Evolutionary conservation across 1,140 invertebrate species (phyloP).

Genomic region (Penaeus vannamei): DNA sequence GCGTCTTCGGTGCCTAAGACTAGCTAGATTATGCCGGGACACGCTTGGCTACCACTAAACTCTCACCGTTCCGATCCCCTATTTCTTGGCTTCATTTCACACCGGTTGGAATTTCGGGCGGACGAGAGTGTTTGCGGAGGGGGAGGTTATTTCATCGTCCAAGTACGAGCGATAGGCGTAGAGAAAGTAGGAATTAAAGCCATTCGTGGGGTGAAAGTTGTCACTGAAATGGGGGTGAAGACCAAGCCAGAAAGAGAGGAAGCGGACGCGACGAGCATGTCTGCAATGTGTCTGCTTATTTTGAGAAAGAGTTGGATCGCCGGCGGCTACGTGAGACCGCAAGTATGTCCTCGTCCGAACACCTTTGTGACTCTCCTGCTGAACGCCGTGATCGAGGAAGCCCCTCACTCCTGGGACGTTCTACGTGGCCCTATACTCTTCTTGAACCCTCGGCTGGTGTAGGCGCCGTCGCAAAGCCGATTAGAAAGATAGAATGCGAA

Average conservation of each 20-base stretch:
- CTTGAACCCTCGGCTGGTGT: background rate
- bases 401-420: background rate
- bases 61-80: background rate
- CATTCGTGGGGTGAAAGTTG: background rate
- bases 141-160: too few species aligned
- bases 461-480: background rate
- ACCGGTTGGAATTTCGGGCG: background rate
- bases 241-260: slow-evolving; percentile 8
- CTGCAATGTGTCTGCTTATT: slow-evolving; percentile 50
- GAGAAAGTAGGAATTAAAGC: too few species aligned
- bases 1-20: slow-evolving; percentile 10
- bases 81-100: background rate
- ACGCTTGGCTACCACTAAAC: slow-evolving; percentile 35
- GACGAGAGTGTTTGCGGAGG: too few species aligned
- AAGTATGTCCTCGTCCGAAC: slow-evolving; percentile 53
- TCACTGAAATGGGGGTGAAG: slow-evolving; percentile 30
- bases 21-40: slow-evolving; percentile 30
- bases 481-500: background rate
- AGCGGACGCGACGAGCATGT: too few species aligned
- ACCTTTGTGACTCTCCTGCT: background rate
- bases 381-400: background rate
- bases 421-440: background rate
- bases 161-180: background rate
- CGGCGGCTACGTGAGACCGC: slow-evolving; percentile 56
- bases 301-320: slow-evolving; percentile 60